Evolutionary conservation across 2,888 invertebrate genomes (phyloP).

Genomic region (Drosophila longiperda): DNA sequence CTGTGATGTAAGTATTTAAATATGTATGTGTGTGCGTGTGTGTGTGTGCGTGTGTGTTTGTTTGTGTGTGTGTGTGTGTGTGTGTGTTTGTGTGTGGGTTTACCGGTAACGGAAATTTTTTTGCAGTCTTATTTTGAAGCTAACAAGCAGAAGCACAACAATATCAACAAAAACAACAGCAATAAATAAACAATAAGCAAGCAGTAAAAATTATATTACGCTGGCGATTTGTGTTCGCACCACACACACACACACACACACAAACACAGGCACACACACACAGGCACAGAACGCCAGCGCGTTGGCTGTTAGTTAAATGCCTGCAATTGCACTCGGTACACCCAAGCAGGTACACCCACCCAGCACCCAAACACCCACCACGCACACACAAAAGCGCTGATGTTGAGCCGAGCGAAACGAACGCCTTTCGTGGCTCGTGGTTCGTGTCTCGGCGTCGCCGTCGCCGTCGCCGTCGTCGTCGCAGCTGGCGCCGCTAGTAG

Average conservation of each 20-base stretch:
- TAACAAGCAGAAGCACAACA: slow-evolving; percentile 39
- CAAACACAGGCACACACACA: background rate
- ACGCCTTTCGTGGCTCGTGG: slow-evolving; percentile 14
- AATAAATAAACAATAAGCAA: slow-evolving; percentile 48
- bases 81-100: slow-evolving; percentile 30
- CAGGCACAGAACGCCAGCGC: slow-evolving; percentile 31
- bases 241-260: slow-evolving; percentile 15
- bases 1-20: background rate
- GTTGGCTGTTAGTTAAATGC: slow-evolving; percentile 52
- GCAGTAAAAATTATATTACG: slow-evolving; percentile 54
- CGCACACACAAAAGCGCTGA: background rate
- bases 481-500: slow-evolving; percentile 29
- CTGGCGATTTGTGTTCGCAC: slow-evolving; percentile 37
- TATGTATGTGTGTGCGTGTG: slow-evolving; percentile 17
- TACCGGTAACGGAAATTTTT: slow-evolving; percentile 64
- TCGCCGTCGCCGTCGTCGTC: slow-evolving; percentile 7
- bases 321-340: slow-evolving; percentile 51
- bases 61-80: slow-evolving; percentile 5
- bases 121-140: slow-evolving; percentile 63
- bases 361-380: slow-evolving; percentile 2
- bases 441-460: slow-evolving; percentile 11
- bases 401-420: slow-evolving; percentile 8
- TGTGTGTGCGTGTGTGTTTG: slow-evolving; percentile 1
- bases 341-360: background rate
- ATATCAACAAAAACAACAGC: slow-evolving; percentile 20